phyloP scores from a whole-genome alignment of 2,113 vertebrate genomes.

The Labeo catla region DNA sequence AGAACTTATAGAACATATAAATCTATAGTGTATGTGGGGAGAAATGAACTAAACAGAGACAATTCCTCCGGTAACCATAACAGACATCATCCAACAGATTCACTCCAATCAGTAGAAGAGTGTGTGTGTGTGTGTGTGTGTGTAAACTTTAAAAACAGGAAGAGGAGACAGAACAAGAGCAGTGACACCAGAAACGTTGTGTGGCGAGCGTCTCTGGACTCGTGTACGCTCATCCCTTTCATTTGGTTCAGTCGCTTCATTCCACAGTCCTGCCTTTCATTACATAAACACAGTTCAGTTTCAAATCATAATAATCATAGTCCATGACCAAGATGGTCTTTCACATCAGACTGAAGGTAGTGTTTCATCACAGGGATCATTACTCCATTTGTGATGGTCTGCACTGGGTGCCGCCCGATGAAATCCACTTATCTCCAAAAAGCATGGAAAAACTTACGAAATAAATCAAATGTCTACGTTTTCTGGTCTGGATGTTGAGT shows the following conservation, averaged over 20 bases:
- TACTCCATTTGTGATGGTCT: not conserved
- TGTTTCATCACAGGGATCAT: not conserved
- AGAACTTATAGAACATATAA: slow-evolving; percentile 3
- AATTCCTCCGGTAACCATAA: not conserved
- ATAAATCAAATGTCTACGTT: not conserved
- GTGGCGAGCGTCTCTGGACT: not conserved
- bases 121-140: not conserved
- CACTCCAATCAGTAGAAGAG: not conserved
- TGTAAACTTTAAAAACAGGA: slow-evolving; percentile 18
- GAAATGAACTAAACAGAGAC: slow-evolving; percentile 1
- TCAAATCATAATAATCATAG: not conserved
- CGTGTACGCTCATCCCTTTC: not conserved
- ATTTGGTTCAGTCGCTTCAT: not conserved
- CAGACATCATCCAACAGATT: not conserved
- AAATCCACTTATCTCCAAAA: not conserved
- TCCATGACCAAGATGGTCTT: not conserved
- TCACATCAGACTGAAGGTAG: not conserved
- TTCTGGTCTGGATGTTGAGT: not conserved
- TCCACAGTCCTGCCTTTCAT: not conserved
- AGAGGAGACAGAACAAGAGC: slow-evolving; percentile 1
- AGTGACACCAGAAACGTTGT: slow-evolving; percentile 24
- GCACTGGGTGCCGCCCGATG: not conserved
- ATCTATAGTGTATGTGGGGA: not conserved
- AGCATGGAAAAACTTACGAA: not conserved
- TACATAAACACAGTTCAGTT: not conserved